Conservation (phyloP, 1,140 invertebrate genomes). For the Aphelinus certus region DNA sequence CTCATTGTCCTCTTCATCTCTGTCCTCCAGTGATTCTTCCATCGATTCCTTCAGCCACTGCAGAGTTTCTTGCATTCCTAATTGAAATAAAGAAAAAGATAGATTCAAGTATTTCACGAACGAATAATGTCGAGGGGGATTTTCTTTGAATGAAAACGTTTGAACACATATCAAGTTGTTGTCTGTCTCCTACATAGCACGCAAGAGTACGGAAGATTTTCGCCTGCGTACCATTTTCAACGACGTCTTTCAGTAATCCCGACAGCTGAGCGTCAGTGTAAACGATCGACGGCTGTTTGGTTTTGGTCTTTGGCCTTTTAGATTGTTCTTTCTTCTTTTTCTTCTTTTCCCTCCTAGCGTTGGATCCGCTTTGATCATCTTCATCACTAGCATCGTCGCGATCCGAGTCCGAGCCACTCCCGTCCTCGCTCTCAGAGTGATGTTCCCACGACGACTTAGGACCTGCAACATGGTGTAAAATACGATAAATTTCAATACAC, state of each 20-base stretch:
- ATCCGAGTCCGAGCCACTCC: slow-evolving; percentile 37
- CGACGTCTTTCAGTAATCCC: slow-evolving; percentile 59
- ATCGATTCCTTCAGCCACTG: slow-evolving; percentile 72
- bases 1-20: slow-evolving; percentile 67
- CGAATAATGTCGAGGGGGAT: not conserved
- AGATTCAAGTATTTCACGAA: not conserved
- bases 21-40: slow-evolving; percentile 70
- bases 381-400: slow-evolving; percentile 26
- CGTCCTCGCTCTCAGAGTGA: slow-evolving; percentile 50
- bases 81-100: slow-evolving; percentile 18
- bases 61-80: slow-evolving; percentile 65
- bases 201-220: too few species aligned
- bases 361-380: slow-evolving; percentile 25
- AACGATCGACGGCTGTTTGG: slow-evolving; percentile 48
- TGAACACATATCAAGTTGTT: too few species aligned
- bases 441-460: slow-evolving; percentile 60
- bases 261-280: slow-evolving; percentile 61
- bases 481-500: too few species aligned
- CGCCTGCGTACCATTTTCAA: slow-evolving; percentile 50
- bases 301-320: slow-evolving; percentile 40
- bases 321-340: slow-evolving; percentile 40
- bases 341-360: slow-evolving; percentile 24
- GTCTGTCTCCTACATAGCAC: too few species aligned
- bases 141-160: too few species aligned
- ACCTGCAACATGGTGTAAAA: slow-evolving; percentile 18